Conservation (phyloP, 2,797 vertebrate genomes). For the Galago senegalensis region DNA sequence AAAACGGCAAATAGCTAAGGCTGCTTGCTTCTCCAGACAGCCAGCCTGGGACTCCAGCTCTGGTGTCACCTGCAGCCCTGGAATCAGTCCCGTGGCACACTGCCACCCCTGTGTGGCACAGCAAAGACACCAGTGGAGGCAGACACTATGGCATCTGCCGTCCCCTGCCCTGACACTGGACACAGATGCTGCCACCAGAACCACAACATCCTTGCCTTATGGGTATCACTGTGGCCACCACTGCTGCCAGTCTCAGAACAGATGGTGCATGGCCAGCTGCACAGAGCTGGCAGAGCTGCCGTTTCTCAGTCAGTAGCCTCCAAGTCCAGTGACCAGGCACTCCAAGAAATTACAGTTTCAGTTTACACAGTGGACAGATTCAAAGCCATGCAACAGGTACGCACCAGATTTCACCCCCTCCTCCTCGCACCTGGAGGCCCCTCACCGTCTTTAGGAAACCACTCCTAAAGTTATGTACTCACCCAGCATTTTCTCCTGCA, state of each 20-base stretch:
- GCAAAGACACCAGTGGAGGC: background rate
- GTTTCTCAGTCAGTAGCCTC: background rate
- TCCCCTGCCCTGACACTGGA: background rate
- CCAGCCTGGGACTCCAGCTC: background rate
- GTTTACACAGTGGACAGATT: background rate
- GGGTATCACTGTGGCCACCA: background rate
- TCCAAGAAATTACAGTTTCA: background rate
- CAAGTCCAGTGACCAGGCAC: background rate
- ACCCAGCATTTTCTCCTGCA: background rate
- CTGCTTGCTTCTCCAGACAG: background rate
- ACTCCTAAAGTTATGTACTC: background rate
- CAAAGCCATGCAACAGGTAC: background rate
- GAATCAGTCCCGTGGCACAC: background rate
- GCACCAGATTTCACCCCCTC: background rate
- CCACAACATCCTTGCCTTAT: background rate
- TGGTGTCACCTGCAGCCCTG: background rate
- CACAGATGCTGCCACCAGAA: background rate
- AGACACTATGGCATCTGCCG: background rate
- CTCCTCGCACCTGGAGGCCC: fast-evolving
- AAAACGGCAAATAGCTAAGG: background rate
- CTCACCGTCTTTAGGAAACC: background rate
- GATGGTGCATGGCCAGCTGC: background rate
- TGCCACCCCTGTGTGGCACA: background rate
- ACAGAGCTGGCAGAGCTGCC: background rate
- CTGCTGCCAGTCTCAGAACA: background rate